Evolutionary conservation across 1,140 invertebrate species (phyloP).

Genomic region (Anastrepha obliqua): DNA sequence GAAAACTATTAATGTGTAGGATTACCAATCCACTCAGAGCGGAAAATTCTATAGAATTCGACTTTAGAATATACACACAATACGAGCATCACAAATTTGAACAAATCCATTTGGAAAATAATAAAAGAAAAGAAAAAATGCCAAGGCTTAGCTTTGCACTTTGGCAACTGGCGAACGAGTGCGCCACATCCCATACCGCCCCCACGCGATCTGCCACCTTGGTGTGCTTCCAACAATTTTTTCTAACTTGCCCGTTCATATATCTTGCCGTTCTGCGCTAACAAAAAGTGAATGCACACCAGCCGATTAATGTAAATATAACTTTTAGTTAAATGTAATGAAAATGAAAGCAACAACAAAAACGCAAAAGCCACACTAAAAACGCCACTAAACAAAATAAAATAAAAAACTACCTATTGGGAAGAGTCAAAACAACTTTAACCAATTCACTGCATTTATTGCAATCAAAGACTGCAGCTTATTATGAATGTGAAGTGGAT

Average conservation of each 20-base stretch:
- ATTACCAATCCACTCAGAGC: too few relatives aligned
- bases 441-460: slow-evolving; percentile 17
- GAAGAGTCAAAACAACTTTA: not conserved
- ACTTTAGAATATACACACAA: not conserved
- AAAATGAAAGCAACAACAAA: slow-evolving; percentile 15
- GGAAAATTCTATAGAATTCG: too few relatives aligned
- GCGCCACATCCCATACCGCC: not conserved
- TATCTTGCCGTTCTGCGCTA: not conserved
- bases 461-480: not conserved
- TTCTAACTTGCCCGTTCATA: not conserved
- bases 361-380: not conserved
- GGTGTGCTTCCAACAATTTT: not conserved
- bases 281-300: slow-evolving; percentile 49
- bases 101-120: slow-evolving; percentile 9
- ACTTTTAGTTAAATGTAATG: slow-evolving; percentile 30
- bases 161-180: slow-evolving; percentile 26
- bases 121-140: not conserved
- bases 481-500: slow-evolving; percentile 47
- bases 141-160: not conserved
- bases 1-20: too few relatives aligned
- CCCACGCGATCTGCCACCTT: slow-evolving; percentile 7
- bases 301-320: slow-evolving; percentile 45
- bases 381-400: not conserved
- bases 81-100: not conserved
- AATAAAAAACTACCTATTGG: not conserved